Evolutionary conservation across 1,140 invertebrate species (phyloP), one percentile per base, ranked within the genome.

Genomic region (Euglossa dilemma): DNA sequence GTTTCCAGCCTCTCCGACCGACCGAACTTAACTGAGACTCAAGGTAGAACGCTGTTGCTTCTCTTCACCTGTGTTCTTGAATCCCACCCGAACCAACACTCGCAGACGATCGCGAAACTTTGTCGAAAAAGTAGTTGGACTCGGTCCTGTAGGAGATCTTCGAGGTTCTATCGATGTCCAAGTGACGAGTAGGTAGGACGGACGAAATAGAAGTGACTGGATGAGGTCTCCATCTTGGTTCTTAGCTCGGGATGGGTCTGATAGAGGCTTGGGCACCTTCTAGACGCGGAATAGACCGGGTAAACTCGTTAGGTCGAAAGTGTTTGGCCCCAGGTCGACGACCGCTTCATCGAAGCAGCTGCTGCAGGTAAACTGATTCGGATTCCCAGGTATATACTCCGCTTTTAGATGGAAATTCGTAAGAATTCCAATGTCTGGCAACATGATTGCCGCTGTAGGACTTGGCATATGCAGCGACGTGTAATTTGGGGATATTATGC

Each of bases 301-400:
- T 64, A 76, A 87, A 82, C 81, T 88, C 25, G 85, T 85, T 81
- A 61, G 74, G 72, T 50, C 52, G 86, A 77, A 66, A 76, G 83
- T 82, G 87, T 77, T 81, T 71, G 74, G 70, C 11, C 56, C 52
- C 9, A 23, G 87, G 87, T 88, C 87, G 79, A 88, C 61, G 87
- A 85, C 86, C 86, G 84, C 57, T 85, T 77, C 76, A 89, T 88
- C 86, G 87, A 73, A 59, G 85, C 59, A 25, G 47, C 56, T 83
- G 80, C 79, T 89, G 83, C 86, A 80, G 80, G 84, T 79, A 85
- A 63, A 85, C 75, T 36, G 74, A 72, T 76, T 70, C 64, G 59
- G 72, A 47, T 54, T 74, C 45, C 57, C 82, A 81, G 77, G 69
- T 84, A 78, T 69, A 67, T 64, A 64, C 52, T 50, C 75, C 63